Evolutionary conservation across 2,888 invertebrate species (phyloP).

Genomic region (Polia nebulosa): DNA sequence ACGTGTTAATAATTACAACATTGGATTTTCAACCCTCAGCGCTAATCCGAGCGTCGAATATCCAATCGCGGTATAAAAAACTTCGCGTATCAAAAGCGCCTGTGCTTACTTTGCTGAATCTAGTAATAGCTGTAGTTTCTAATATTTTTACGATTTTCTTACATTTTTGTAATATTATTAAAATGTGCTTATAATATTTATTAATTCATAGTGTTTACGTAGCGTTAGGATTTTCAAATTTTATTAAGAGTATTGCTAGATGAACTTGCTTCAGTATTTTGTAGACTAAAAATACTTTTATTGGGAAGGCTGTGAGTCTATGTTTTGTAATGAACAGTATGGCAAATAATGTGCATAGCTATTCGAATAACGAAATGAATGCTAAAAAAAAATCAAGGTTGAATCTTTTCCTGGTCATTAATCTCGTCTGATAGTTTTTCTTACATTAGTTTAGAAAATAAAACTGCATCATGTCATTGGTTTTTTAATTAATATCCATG

Average conservation of each 20-base stretch:
- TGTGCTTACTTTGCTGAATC: not conserved
- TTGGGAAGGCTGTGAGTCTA: slow-evolving; percentile 69
- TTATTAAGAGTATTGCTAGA: slow-evolving; percentile 61
- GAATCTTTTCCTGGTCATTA: slow-evolving; percentile 46
- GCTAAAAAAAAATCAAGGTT: slow-evolving; percentile 17
- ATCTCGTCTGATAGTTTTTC: slow-evolving; percentile 45
- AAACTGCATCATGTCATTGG: slow-evolving; percentile 43
- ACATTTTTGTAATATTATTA: slow-evolving; percentile 24
- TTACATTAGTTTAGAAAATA: slow-evolving; percentile 60
- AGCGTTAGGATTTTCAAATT: slow-evolving; percentile 62
- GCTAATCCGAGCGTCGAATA: not conserved
- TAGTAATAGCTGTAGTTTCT: not conserved
- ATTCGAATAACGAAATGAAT: slow-evolving; percentile 10
- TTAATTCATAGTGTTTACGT: slow-evolving; percentile 53
- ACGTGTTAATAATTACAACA: not conserved
- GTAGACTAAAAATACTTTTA: slow-evolving; percentile 43
- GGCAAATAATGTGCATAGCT: slow-evolving; percentile 14
- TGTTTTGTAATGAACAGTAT: slow-evolving; percentile 17
- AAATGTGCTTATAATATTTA: slow-evolving; percentile 35
- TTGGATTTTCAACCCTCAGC: not conserved
- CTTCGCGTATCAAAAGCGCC: not conserved
- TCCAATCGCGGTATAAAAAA: not conserved
- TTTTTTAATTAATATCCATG: slow-evolving; percentile 46
- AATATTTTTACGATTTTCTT: slow-evolving; percentile 9
- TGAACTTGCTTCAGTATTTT: slow-evolving; percentile 58